A percentile compares a stretch with the other conserved stretches of the same genome.
Evolutionary conservation across 1,140 invertebrate genomes (phyloP).

Genomic region (Drosophila obscura): DNA sequence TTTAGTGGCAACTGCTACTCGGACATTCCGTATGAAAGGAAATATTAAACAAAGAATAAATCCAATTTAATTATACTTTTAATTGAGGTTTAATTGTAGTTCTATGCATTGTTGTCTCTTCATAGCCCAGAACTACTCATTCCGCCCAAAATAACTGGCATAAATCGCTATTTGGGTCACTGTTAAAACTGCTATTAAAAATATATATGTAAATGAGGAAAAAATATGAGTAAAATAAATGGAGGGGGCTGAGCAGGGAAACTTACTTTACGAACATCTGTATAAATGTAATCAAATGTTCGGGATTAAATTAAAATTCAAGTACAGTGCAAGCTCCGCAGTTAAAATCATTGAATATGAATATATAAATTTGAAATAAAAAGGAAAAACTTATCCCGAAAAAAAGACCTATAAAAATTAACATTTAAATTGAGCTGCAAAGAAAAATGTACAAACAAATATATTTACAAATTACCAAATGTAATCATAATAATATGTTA

Average conservation of each 20-base stretch:
- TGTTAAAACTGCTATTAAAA: not conserved
- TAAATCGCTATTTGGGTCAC: no score
- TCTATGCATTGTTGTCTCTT: no score
- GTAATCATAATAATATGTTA: slow-evolving; percentile 1
- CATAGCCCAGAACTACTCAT: no score
- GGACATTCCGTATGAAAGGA: no score
- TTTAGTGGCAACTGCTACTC: no score
- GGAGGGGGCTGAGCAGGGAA: not conserved
- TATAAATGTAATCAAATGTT: slow-evolving; percentile 2
- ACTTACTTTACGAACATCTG: slow-evolving; percentile 7
- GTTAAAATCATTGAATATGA: no score
- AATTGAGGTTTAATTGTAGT: no score
- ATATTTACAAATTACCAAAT: not conserved
- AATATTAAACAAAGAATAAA: no score
- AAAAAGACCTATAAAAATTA: not conserved
- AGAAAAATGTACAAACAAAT: no score
- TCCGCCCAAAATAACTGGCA: no score
- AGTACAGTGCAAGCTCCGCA: no score
- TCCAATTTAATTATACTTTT: no score
- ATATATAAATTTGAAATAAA: not conserved
- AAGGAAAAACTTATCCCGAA: not conserved
- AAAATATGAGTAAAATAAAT: slow-evolving; percentile 15
- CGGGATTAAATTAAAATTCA: not conserved
- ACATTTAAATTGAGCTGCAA: not conserved
- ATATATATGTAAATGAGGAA: slow-evolving; percentile 12